phyloP scores from a whole-genome alignment of 1,140 invertebrate species.

The Venustaconcha ellipsiformis region DNA sequence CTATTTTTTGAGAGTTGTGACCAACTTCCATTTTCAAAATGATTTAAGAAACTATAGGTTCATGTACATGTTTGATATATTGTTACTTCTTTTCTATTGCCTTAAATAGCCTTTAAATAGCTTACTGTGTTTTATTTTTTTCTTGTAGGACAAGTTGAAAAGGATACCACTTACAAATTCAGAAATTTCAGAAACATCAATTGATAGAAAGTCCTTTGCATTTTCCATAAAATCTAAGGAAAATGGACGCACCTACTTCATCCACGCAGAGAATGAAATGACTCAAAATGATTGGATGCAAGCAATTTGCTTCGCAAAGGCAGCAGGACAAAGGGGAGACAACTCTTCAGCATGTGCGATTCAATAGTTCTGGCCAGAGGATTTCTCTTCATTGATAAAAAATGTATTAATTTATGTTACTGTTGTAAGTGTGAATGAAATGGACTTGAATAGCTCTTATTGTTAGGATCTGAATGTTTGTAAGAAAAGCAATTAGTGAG shows the following conservation, averaged over 20 bases:
- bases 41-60: too few species aligned
- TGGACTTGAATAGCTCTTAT: too few species aligned
- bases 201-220: constrained; percentile 64
- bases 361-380: constrained; percentile 36
- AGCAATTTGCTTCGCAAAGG: constrained; percentile 67
- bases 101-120: neutral
- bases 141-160: constrained; percentile 53
- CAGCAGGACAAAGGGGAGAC: constrained; percentile 56
- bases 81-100: too few species aligned
- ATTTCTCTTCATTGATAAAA: too few species aligned
- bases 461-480: too few species aligned
- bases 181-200: constrained; percentile 62
- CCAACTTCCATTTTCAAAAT: too few species aligned
- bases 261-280: constrained; percentile 62
- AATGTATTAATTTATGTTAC: too few species aligned
- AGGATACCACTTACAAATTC: constrained; percentile 60
- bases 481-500: too few species aligned
- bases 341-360: constrained; percentile 64
- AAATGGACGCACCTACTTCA: constrained; percentile 61
- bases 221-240: constrained; percentile 64
- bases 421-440: too few species aligned
- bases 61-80: too few species aligned
- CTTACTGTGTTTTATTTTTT: constrained; percentile 18
- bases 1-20: too few species aligned
- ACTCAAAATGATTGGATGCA: constrained; percentile 67